Base-by-base conservation (phyloP, 1,140 invertebrate genomes). In the Zaprionus inermis region DNA sequence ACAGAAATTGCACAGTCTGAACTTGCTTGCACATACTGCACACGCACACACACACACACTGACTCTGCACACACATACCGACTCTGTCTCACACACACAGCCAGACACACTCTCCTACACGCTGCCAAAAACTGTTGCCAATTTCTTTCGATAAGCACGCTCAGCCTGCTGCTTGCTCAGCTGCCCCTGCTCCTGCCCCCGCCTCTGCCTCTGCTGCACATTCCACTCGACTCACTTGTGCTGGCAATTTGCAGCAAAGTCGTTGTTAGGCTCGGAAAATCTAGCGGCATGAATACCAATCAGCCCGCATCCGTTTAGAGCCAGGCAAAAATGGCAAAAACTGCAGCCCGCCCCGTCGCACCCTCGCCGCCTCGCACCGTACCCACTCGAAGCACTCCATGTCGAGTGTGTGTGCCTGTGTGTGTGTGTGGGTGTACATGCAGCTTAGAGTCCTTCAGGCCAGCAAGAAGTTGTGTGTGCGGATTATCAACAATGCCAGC, bases 211-310 rank as follows among this genome's bases (percentile, higher is more conserved):
- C 7, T 49, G 55, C 34, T 57, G 16, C 55, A 38, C 36, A 22
- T 38, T 22, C 14, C 55, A 44, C n/a, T 32, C 7, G 6, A 32
- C 30, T 49, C 4, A 49, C 44, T 49, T 18, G 4, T 12, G 18
- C 44, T 12, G 5, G 44, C 44, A 49, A 49, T 49, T 49, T 49
- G 44, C 44, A 12, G 18, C 18, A 22, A 38, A 36, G 16, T 36
- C 18, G 32, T 36, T 57, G 30, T 22, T 38, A 57, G 55, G 55
- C 34, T 22, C 32, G 24, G 20, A 38, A 22, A 38, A 20, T 38
- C 55, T 11, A 36, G 11, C 55, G 55, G 34, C 55, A 38, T 57
- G 55, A 22, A 57, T 57, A 41, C 55, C 55, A 57, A 57, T 57
- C 55, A 57, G 55, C 34, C 55, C 7, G 20, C 32, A 22, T 57